Conservation (phyloP, 23 tunicate species). For the Halocynthia roretzi region DNA sequence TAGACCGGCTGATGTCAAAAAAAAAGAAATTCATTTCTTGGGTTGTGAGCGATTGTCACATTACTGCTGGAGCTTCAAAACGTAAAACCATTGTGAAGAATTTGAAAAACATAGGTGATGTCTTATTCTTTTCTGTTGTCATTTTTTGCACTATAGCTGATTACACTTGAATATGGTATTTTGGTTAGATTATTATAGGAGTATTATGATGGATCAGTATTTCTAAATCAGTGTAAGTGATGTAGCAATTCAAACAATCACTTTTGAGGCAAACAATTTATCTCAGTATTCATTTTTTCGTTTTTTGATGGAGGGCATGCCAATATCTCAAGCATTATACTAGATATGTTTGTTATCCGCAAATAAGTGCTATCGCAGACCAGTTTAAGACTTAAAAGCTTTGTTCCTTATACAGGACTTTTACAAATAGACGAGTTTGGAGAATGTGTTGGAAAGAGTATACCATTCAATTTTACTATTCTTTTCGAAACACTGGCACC, state of each 20-base stretch:
- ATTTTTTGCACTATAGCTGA: not conserved
- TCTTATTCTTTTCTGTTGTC: not conserved
- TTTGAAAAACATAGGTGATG: conserved; percentile 11
- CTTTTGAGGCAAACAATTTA: not conserved
- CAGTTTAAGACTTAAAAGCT: not conserved
- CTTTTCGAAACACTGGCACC: conserved; percentile 20
- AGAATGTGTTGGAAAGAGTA: conserved; percentile 21
- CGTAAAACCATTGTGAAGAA: conserved; percentile 12
- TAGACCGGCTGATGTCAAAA: not conserved
- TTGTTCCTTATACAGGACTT: not conserved
- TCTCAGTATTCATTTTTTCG: too few species aligned
- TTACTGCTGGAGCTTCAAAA: conserved; percentile 21
- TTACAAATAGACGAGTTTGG: conserved; percentile 29
- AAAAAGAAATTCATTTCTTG: conserved; percentile 25
- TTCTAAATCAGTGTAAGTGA: not conserved
- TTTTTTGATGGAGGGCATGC: too few species aligned
- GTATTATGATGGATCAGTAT: not conserved
- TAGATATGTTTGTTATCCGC: too few species aligned
- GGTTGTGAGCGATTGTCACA: conserved; percentile 49
- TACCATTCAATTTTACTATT: conserved; percentile 11
- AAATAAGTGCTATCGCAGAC: too few species aligned
- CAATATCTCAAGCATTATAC: too few species aligned
- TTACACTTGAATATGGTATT: not conserved
- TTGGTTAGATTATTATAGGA: not conserved
- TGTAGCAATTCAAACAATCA: not conserved